phyloP scores from a whole-genome alignment of 2,888 invertebrate species.

The Euplagia quadripunctaria region DNA sequence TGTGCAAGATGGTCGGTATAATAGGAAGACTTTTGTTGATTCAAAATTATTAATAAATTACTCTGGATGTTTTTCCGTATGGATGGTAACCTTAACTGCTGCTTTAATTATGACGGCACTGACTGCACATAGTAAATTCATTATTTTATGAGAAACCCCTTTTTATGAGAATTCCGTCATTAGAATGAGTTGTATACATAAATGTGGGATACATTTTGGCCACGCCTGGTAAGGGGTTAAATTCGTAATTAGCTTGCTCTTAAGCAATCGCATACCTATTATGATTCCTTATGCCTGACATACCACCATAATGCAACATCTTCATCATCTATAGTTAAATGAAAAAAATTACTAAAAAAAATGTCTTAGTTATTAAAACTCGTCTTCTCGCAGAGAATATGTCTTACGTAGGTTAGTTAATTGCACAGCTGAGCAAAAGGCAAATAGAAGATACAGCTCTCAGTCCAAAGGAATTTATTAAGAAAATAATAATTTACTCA shows the following conservation, averaged over 20 bases:
- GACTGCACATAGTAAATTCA: neutral
- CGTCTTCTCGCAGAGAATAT: neutral
- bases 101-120: neutral
- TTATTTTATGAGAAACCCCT: neutral
- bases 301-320: neutral
- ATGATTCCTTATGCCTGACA: neutral
- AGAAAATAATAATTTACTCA: constrained; percentile 28
- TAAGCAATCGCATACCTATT: neutral
- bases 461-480: constrained; percentile 29
- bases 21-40: neutral
- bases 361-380: neutral
- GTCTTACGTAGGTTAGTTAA: constrained; percentile 36
- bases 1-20: too few relatives aligned
- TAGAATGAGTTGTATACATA: neutral
- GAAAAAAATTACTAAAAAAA: too few relatives aligned
- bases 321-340: too few relatives aligned
- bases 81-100: neutral
- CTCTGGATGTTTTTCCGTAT: neutral
- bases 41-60: neutral
- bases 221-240: neutral
- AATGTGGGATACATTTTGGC: neutral
- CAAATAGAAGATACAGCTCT: constrained; percentile 43
- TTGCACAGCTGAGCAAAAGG: constrained; percentile 50
- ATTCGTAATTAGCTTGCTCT: neutral
- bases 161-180: neutral